These are phyloP conservation scores for Ophiodon elongatus DNA, from an alignment of 2,113 vertebrate genomes.

Conservation along the genomic window DNA sequence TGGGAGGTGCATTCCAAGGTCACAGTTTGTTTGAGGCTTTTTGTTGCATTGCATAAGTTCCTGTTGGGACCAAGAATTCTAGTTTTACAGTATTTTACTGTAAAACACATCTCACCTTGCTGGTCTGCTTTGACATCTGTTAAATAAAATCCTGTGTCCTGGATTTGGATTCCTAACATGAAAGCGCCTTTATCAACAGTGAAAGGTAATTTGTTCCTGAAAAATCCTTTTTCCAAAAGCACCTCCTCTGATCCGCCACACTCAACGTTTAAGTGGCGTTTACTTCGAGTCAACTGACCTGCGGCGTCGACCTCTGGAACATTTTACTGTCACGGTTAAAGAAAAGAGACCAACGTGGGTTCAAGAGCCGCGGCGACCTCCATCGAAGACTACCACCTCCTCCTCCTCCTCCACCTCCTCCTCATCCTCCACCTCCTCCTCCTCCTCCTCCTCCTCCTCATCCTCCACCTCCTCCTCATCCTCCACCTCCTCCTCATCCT, in stretches of 20 bases:
- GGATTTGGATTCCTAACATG: background rate
- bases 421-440: too few species aligned
- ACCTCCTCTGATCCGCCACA: background rate
- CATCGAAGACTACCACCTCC: too few species aligned
- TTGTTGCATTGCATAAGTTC: background rate
- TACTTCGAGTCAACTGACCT: too few species aligned
- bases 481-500: too few species aligned
- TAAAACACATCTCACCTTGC: background rate
- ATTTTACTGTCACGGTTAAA: background rate
- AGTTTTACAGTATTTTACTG: background rate
- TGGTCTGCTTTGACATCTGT: background rate
- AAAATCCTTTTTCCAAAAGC: too few species aligned
- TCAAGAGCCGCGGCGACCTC: background rate
- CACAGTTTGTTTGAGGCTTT: background rate
- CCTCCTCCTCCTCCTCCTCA: too few species aligned
- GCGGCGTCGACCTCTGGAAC: too few species aligned
- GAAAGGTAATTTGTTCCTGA: too few species aligned
- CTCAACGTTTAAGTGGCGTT: background rate
- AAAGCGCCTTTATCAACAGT: background rate
- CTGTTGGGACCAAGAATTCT: background rate
- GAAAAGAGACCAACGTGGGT: background rate
- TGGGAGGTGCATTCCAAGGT: too few species aligned
- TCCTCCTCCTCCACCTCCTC: too few species aligned
- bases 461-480: too few species aligned
- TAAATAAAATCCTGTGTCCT: background rate